These are phyloP conservation scores for Gymnoscopelus braueri DNA, from an alignment of 2,797 vertebrate species.

Conservation along the genomic window DNA sequence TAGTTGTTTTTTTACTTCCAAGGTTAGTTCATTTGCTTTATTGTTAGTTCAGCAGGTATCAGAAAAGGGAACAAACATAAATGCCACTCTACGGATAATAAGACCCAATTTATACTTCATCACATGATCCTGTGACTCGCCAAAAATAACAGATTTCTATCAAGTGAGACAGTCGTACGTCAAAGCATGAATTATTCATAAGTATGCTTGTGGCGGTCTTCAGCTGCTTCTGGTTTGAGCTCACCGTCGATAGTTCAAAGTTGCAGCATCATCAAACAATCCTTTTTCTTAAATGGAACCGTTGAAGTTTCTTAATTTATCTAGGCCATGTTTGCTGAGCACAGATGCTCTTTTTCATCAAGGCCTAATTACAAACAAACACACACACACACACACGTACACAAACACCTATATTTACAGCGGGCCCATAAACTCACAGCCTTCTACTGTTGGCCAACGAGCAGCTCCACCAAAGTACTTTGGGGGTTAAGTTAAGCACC, in stretches of 20 bases:
- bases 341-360: constrained; percentile 52
- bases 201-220: constrained; percentile 18
- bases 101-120: too few relatives aligned
- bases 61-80: too few relatives aligned
- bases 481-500: constrained; percentile 29
- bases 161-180: too few relatives aligned
- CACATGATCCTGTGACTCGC: too few relatives aligned
- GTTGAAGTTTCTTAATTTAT: constrained; percentile 67
- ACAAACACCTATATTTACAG: constrained; percentile 28
- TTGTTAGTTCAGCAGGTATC: not conserved
- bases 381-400: constrained; percentile 46
- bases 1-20: too few relatives aligned
- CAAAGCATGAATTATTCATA: not conserved
- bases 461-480: constrained; percentile 58
- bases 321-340: constrained; percentile 71
- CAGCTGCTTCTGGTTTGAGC: constrained; percentile 51
- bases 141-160: too few relatives aligned
- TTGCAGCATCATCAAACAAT: constrained; percentile 62
- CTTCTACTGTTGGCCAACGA: constrained; percentile 60
- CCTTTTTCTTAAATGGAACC: constrained; percentile 47
- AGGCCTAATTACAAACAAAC: not conserved
- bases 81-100: too few relatives aligned
- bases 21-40: not conserved
- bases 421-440: constrained; percentile 62
- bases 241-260: constrained; percentile 60